Evolutionary conservation across 2,888 invertebrate genomes (phyloP).

Genomic region (Sisyra terminalis): DNA sequence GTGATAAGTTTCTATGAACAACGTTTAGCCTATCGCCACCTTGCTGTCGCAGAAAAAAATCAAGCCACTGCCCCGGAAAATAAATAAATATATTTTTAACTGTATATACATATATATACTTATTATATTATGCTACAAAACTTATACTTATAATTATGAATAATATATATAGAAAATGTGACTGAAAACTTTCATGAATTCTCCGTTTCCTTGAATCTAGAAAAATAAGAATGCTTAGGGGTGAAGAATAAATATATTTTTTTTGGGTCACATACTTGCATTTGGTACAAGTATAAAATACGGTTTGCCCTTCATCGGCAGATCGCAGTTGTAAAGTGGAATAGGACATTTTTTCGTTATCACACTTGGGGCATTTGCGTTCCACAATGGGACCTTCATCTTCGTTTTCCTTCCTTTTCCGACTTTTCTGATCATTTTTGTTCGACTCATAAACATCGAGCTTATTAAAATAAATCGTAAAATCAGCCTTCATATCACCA

Average conservation of each 20-base stretch:
- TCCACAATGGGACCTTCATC: constrained; percentile 69
- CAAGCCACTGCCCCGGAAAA: neutral
- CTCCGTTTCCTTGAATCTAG: constrained; percentile 2
- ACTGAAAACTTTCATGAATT: neutral
- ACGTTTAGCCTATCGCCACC: constrained; percentile 16
- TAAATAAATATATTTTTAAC: neutral
- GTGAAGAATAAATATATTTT: neutral
- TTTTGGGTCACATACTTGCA: constrained; percentile 52
- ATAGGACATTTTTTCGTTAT: constrained; percentile 84
- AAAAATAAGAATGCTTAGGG: neutral
- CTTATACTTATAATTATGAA: too few relatives aligned
- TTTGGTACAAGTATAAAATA: constrained; percentile 90
- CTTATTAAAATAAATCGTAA: constrained; percentile 56
- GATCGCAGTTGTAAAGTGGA: constrained; percentile 88
- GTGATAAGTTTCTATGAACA: constrained; percentile 47
- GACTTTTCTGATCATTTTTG: constrained; percentile 18
- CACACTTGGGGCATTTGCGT: constrained; percentile 72
- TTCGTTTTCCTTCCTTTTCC: constrained; percentile 22
- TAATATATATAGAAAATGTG: neutral
- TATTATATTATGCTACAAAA: too few relatives aligned
- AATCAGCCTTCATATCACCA: constrained; percentile 44
- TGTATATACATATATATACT: too few relatives aligned
- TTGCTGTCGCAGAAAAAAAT: neutral
- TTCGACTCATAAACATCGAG: constrained; percentile 21
- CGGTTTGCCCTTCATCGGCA: constrained; percentile 98